These are phyloP conservation scores for Brachyalestes nurse DNA, from an alignment of 2,797 vertebrate genomes.

Conservation along the genomic window DNA sequence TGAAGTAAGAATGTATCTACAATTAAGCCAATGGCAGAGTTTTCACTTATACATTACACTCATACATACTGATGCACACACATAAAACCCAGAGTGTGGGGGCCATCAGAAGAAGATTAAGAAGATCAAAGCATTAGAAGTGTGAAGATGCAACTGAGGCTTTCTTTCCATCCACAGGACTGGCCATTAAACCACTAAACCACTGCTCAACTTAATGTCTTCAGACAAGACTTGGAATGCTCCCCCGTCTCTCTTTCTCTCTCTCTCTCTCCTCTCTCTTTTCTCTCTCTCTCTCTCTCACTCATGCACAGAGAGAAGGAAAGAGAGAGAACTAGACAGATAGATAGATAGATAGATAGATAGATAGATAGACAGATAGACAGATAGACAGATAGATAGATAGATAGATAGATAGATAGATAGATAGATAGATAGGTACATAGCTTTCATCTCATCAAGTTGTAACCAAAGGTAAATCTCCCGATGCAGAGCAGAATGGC, in stretches of 20 bases:
- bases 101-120: conserved; percentile 29
- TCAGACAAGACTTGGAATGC: not conserved
- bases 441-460: no score
- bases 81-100: conserved; percentile 15
- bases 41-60: conserved; percentile 7
- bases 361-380: no score
- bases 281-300: not conserved
- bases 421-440: not conserved
- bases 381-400: no score
- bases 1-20: not conserved
- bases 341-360: no score
- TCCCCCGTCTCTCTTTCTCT: not conserved
- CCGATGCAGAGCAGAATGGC: no score
- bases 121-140: conserved; percentile 25
- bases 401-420: not conserved
- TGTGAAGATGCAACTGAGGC: conserved; percentile 31
- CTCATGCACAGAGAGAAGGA: conserved; percentile 9
- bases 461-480: no score
- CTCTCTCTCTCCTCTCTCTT: no score
- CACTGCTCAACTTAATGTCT: not conserved
- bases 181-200: not conserved
- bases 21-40: not conserved
- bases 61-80: conserved; percentile 23
- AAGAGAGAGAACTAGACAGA: not conserved
- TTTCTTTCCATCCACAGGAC: not conserved